Percentiles rank a stretch among this genome's conserved stretches.
Evolutionary conservation across 2,113 vertebrate genomes (phyloP).

Genomic region (Alces alces): DNA sequence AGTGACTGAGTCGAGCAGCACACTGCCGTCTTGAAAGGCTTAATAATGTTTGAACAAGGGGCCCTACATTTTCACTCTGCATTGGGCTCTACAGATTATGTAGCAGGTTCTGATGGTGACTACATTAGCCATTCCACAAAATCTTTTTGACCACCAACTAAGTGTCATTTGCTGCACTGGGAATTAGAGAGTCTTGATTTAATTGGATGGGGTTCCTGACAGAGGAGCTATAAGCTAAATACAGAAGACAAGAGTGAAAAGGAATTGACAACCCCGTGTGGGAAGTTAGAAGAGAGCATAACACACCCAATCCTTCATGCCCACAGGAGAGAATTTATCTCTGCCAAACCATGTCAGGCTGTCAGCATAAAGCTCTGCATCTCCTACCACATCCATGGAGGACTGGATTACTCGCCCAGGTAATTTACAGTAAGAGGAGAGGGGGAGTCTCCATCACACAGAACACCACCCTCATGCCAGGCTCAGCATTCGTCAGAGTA

Average conservation of each 20-base stretch:
- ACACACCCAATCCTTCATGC: fast-evolving
- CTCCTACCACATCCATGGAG: fast-evolving
- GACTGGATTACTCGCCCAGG: background rate
- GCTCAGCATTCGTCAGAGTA: background rate
- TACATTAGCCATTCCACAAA: background rate
- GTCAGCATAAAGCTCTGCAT: background rate
- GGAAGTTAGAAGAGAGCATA: background rate
- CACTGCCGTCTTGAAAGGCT: background rate
- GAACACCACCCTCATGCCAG: background rate
- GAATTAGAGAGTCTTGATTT: background rate
- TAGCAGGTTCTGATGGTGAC: background rate
- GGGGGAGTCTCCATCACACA: background rate
- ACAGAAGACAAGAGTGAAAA: background rate
- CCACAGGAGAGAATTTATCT: background rate
- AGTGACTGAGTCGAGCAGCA: background rate
- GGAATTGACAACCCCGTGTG: background rate
- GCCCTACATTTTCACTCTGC: background rate
- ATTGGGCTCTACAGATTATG: background rate
- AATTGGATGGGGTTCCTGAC: background rate
- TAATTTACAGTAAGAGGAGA: background rate
- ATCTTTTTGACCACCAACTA: background rate
- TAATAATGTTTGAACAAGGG: background rate
- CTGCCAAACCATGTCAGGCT: background rate
- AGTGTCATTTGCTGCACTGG: background rate
- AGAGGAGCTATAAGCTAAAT: background rate